phyloP scores from a whole-genome alignment of 2,888 invertebrate species.

The Amphimallon solstitiale region DNA sequence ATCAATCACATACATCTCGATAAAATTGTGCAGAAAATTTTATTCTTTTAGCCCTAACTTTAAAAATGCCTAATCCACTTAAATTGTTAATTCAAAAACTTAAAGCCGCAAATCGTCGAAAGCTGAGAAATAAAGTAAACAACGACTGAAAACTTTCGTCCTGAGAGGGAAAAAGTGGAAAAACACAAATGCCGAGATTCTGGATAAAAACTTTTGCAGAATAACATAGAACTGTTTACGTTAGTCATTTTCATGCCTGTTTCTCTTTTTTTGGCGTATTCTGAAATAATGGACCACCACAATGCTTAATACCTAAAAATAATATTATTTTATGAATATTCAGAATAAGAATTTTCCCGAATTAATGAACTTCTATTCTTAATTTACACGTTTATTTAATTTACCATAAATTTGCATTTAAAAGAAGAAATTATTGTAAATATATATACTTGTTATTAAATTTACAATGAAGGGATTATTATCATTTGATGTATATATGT shows the following conservation, averaged over 20 bases:
- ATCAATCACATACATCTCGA: not conserved
- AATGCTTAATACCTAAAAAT: not conserved
- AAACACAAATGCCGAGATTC: constrained; percentile 20
- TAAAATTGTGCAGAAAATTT: not conserved
- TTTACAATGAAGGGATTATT: no score
- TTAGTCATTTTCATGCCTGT: constrained; percentile 19
- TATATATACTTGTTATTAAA: no score
- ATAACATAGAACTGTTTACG: constrained; percentile 9
- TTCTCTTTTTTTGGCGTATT: not conserved
- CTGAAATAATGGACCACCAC: no score
- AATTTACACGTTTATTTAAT: no score
- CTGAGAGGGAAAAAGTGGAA: constrained; percentile 9
- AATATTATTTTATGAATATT: not conserved
- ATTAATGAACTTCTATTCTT: no score
- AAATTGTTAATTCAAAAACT: constrained; percentile 40
- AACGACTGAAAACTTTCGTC: not conserved
- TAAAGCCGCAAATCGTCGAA: constrained; percentile 33
- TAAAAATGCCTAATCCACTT: constrained; percentile 37
- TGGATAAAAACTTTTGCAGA: constrained; percentile 13
- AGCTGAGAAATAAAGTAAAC: constrained; percentile 19
- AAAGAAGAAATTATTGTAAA: no score
- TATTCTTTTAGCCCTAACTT: constrained; percentile 9
- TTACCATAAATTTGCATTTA: no score
- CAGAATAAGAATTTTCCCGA: no score
- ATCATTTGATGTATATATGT: no score